Percentiles rank a stretch among this genome's conserved stretches.
These are phyloP conservation scores for Lycaena phlaeas DNA, from an alignment of 2,888 invertebrate genomes.

Conservation along the genomic window DNA sequence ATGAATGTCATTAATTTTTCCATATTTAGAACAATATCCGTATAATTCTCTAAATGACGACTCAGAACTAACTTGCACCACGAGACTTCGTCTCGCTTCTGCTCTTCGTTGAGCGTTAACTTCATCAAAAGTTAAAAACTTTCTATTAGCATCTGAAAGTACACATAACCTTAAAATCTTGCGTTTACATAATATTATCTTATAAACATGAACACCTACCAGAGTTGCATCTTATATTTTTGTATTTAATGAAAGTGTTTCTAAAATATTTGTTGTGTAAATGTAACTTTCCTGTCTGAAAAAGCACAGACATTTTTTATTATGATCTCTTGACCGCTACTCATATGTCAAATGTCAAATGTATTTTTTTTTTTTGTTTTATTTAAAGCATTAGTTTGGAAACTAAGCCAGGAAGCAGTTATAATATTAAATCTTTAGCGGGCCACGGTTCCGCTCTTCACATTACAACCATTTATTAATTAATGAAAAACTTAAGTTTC, in stretches of 20 bases:
- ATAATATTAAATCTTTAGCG: too few relatives aligned
- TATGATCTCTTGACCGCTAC: neutral
- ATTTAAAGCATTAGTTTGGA: too few relatives aligned
- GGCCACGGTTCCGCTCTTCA: too few relatives aligned
- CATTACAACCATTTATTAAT: too few relatives aligned
- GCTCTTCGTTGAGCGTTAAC: slow-evolving; percentile 71
- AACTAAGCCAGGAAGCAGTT: too few relatives aligned
- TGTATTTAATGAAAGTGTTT: slow-evolving; percentile 33
- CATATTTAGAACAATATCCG: slow-evolving; percentile 79
- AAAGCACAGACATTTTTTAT: slow-evolving; percentile 53
- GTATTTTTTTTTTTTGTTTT: neutral
- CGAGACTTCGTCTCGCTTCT: slow-evolving; percentile 79
- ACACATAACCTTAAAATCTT: slow-evolving; percentile 43
- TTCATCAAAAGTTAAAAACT: slow-evolving; percentile 69
- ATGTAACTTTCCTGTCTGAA: slow-evolving; percentile 46
- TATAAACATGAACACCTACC: slow-evolving; percentile 32
- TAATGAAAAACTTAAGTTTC: too few relatives aligned
- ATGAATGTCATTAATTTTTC: slow-evolving; percentile 75
- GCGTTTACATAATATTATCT: slow-evolving; percentile 8
- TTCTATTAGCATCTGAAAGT: slow-evolving; percentile 39
- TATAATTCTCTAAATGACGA: slow-evolving; percentile 78
- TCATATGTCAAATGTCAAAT: slow-evolving; percentile 24
- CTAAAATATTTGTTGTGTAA: slow-evolving; percentile 34
- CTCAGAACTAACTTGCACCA: slow-evolving; percentile 84
- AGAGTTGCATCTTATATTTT: slow-evolving; percentile 39